phyloP scores from a whole-genome alignment of 2,888 invertebrate species.

The Dastarcus helophoroides region DNA sequence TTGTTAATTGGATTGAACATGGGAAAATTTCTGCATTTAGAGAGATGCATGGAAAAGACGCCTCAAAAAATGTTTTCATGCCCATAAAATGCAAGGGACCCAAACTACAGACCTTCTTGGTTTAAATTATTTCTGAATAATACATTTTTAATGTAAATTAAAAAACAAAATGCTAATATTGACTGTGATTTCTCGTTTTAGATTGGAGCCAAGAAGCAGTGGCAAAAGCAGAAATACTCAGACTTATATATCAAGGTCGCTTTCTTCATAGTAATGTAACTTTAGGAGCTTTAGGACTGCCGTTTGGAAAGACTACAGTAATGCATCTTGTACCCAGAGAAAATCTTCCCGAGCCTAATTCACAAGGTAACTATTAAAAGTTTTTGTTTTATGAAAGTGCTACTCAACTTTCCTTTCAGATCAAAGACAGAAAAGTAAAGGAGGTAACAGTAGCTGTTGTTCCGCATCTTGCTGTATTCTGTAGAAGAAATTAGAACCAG shows the following conservation, averaged over 20 bases:
- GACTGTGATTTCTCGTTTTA: too few species aligned
- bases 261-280: conserved; percentile 99
- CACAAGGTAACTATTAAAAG: conserved; percentile 58
- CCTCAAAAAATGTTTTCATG: too few species aligned
- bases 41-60: too few species aligned
- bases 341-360: conserved; percentile 98
- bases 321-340: conserved; percentile 99
- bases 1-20: too few species aligned
- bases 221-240: conserved; percentile 91
- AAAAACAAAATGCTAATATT: too few species aligned
- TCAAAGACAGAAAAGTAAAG: conserved; percentile 93
- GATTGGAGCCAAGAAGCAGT: conserved; percentile 96
- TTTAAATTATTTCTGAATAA: too few species aligned
- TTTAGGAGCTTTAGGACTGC: conserved; percentile 92
- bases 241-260: conserved; percentile 98
- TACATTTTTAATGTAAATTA: too few species aligned
- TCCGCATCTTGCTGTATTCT: conserved; percentile 87
- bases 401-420: conserved; percentile 51
- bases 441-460: conserved; percentile 90
- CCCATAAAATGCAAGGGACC: too few species aligned
- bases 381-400: not conserved
- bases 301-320: conserved; percentile 95
- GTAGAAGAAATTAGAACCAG: conserved; percentile 43
- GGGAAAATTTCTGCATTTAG: too few species aligned
- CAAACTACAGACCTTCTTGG: too few species aligned